Base-by-base conservation (phyloP, 2,797 vertebrate species). In the Dermochelys coriacea region DNA sequence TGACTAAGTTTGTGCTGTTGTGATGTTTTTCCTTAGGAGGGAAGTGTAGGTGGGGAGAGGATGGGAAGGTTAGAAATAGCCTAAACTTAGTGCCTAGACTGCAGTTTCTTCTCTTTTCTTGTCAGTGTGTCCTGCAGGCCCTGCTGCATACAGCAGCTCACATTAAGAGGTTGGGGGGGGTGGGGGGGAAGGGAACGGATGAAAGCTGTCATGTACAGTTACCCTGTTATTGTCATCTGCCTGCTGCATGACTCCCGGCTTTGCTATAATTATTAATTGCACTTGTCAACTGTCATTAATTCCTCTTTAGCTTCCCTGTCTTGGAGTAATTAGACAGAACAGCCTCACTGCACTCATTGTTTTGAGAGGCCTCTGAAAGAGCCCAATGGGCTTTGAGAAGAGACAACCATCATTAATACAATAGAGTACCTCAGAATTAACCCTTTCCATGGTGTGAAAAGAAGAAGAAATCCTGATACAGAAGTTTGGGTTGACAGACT, bases 191-290 rank as follows among this genome's bases (percentile, higher is more conserved):
- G 80, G 89, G 86, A 96, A 95, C 84, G 95, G 94, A 98, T 96
- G 97, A 96, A 97, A 96, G 95, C 98, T 98, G 98, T 98, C 98
- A 97, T 96, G 98, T 97, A 97, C 97, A 97, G 97, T 98, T 98
- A 98, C 97, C 97, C 97, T 96, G 97, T 97, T 97, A 98, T 97
- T 98, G 98, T 99, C 98, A 98, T 98, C 98, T 97, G 98, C 97
- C 98, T 98, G 96, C 98, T 98, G 97, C 97, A 96, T 97, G 98
- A 98, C 98, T 98, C 96, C 97, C 94, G 89, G 98, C 98, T 98
- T 98, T 97, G 97, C 98, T 98, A 99, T 98, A 99, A 99, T 99
- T 99, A 99, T 99, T 99, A 99, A 99, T 99, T 98, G 98, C 97
- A 98, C 98, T 99, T 99, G 98, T 99, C 99, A 98, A 98, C 97